Conservation (phyloP, 2,113 vertebrate genomes). For the Orycteropus afer region DNA sequence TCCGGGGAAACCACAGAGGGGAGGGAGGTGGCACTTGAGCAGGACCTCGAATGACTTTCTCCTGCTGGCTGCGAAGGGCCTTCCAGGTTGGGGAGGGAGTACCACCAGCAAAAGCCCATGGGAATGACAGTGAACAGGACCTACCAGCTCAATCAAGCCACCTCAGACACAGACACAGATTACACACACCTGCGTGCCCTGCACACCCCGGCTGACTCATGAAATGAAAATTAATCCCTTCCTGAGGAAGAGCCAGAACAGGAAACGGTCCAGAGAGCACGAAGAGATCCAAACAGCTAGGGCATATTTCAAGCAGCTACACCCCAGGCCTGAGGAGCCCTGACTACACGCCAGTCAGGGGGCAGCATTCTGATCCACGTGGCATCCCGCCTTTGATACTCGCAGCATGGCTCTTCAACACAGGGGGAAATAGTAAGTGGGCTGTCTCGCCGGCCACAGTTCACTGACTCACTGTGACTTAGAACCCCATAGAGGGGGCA, state of each 20-base stretch:
- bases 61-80: not conserved
- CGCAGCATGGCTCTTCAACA: too few relatives aligned
- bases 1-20: not conserved
- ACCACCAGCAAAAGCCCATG: too few relatives aligned
- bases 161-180: not conserved
- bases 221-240: not conserved
- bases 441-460: not conserved
- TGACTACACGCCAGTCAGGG: rapidly evolving
- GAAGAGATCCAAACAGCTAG: not conserved
- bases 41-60: not conserved
- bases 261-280: not conserved
- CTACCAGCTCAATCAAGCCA: not conserved
- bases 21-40: not conserved
- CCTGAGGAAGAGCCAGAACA: not conserved
- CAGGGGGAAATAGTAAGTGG: not conserved
- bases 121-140: not conserved
- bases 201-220: not conserved
- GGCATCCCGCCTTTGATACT: not conserved
- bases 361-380: rapidly evolving
- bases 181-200: not conserved
- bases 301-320: not conserved
- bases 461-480: not conserved
- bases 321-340: not conserved
- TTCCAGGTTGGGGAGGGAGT: not conserved
- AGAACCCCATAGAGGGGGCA: not conserved